A percentile compares a stretch with the other conserved stretches of the same genome.
These are phyloP conservation scores for Danio choprae DNA, from an alignment of 2,797 vertebrate species.

Conservation along the genomic window DNA sequence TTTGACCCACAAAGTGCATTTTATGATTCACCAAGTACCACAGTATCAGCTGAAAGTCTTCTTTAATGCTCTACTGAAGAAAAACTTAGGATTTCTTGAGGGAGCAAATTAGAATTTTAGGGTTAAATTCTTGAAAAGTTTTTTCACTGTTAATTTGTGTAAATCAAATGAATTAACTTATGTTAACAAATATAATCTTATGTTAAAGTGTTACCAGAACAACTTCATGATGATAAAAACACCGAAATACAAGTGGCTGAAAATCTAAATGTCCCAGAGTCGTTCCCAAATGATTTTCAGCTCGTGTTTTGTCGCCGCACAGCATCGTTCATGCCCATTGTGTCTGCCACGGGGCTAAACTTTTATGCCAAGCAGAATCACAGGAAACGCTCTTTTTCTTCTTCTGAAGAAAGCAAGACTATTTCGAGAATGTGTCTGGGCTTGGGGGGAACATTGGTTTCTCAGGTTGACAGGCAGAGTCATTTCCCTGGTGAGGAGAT, in stretches of 20 bases:
- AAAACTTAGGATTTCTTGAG: no score
- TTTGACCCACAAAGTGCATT: no score
- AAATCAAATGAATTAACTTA: no score
- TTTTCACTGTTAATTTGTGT: no score
- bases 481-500: slow-evolving; percentile 65
- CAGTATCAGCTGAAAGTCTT: no score
- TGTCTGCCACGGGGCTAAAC: slow-evolving; percentile 54
- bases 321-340: slow-evolving; percentile 44
- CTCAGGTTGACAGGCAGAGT: slow-evolving; percentile 63
- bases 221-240: no score
- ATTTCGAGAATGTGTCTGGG: slow-evolving; percentile 60
- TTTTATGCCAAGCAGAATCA: slow-evolving; percentile 59
- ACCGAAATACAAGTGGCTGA: slow-evolving; percentile 11
- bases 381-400: slow-evolving; percentile 47
- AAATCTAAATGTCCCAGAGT: slow-evolving; percentile 26
- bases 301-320: slow-evolving; percentile 40
- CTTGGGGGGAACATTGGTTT: slow-evolving; percentile 60
- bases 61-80: no score
- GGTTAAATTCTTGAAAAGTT: no score
- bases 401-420: slow-evolving; percentile 58
- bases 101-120: no score
- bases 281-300: slow-evolving; percentile 42
- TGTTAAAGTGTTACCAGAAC: no score
- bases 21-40: no score
- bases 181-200: no score